Percentiles rank a stretch among this genome's conserved stretches.
Conservation (phyloP, 2,113 vertebrate species). For the Siphamia tubifer region DNA sequence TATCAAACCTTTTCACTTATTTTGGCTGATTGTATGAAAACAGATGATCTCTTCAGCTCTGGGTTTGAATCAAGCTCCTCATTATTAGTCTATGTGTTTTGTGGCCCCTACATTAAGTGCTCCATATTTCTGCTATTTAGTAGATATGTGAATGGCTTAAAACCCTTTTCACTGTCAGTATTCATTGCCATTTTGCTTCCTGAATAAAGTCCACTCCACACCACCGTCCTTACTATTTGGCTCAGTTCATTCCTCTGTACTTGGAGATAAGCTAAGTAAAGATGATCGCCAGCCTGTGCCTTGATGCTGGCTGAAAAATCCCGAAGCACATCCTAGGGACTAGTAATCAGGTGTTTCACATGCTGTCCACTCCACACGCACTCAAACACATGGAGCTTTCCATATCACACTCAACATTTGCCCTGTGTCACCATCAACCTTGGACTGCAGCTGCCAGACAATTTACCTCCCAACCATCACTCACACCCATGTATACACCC, state of each 20-base stretch:
- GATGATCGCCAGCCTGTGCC: slow-evolving; percentile 23
- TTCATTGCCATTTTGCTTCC: slow-evolving; percentile 6
- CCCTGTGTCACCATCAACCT: background rate
- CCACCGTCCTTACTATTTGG: background rate
- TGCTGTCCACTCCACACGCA: slow-evolving; percentile 53
- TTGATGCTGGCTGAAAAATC: slow-evolving; percentile 22
- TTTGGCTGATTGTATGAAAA: slow-evolving; percentile 15
- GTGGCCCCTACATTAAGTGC: slow-evolving; percentile 11
- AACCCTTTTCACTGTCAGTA: slow-evolving; percentile 43
- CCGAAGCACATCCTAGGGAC: slow-evolving; percentile 3
- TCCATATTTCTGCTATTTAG: slow-evolving; percentile 30
- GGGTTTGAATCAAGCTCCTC: slow-evolving; percentile 31
- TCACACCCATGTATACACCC: slow-evolving; percentile 23
- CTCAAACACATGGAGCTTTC: slow-evolving; percentile 35
- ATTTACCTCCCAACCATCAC: slow-evolving; percentile 32
- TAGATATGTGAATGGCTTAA: slow-evolving; percentile 16
- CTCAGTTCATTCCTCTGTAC: slow-evolving; percentile 15
- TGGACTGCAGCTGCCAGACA: slow-evolving; percentile 5
- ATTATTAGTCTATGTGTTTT: slow-evolving; percentile 25
- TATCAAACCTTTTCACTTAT: background rate
- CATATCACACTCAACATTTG: slow-evolving; percentile 23
- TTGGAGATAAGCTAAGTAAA: slow-evolving; percentile 48
- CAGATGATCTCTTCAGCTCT: slow-evolving; percentile 42
- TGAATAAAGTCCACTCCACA: too few relatives aligned
- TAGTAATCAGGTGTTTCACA: slow-evolving; percentile 63